phyloP scores from a whole-genome alignment of 2,113 vertebrate species.

The Reinhardtius hippoglossoides region DNA sequence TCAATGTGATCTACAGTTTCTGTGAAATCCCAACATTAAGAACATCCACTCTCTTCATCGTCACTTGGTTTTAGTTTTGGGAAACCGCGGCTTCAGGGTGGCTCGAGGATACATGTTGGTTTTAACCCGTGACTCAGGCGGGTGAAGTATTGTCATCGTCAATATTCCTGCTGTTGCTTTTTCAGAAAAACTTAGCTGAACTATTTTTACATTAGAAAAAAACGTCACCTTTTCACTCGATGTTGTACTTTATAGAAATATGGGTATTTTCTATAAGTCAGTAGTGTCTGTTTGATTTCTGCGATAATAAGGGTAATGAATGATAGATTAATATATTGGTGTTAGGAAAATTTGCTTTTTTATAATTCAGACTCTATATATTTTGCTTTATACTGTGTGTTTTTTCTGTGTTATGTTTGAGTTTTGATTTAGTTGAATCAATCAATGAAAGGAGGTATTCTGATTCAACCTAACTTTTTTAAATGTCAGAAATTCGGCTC shows the following conservation, averaged over 20 bases:
- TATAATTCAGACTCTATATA: no score
- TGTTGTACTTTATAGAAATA: not conserved
- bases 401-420: no score
- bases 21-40: not conserved
- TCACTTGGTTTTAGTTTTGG: not conserved
- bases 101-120: constrained; percentile 16
- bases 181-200: not conserved
- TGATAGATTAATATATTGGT: no score
- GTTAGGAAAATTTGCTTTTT: no score
- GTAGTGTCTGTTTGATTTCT: no score
- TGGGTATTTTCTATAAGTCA: not conserved
- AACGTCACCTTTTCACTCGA: not conserved
- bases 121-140: constrained; percentile 20
- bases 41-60: not conserved
- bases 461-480: not conserved
- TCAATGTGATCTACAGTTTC: not conserved
- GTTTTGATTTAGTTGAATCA: no score
- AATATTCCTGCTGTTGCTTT: constrained; percentile 10
- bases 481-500: not conserved
- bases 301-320: no score
- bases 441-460: no score
- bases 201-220: not conserved
- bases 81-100: constrained; percentile 17
- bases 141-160: constrained; percentile 54
- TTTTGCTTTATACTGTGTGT: no score